phyloP scores from a whole-genome alignment of 2,888 invertebrate genomes.

The Gnatocerus cornutus region DNA sequence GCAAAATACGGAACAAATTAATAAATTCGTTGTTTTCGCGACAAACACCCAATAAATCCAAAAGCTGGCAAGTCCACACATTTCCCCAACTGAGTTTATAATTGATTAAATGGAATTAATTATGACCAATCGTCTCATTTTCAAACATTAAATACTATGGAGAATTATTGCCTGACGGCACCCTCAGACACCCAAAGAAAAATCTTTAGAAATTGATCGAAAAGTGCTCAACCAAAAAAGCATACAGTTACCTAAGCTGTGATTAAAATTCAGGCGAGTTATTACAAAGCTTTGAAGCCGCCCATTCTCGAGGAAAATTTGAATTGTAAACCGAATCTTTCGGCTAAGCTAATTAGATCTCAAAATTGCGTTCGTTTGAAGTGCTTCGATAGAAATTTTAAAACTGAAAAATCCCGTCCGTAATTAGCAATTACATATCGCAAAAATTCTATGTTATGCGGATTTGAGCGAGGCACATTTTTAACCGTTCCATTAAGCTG shows the following conservation, averaged over 20 bases:
- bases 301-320: slow-evolving; percentile 27
- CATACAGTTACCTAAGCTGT: background rate
- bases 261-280: slow-evolving; percentile 16
- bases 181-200: background rate
- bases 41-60: no score
- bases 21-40: no score
- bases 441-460: background rate
- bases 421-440: slow-evolving; percentile 16
- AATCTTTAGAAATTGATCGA: background rate
- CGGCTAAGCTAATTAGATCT: slow-evolving; percentile 21
- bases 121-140: no score
- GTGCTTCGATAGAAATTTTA: slow-evolving; percentile 7
- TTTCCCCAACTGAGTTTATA: no score
- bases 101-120: no score
- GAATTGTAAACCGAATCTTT: slow-evolving; percentile 41
- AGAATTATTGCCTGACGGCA: no score
- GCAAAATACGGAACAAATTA: no score
- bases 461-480: background rate
- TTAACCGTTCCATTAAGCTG: slow-evolving; percentile 23
- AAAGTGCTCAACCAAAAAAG: no score
- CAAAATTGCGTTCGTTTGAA: slow-evolving; percentile 34
- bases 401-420: slow-evolving; percentile 8
- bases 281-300: slow-evolving; percentile 21
- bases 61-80: background rate
- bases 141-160: no score